Base-by-base conservation (phyloP, 2,113 vertebrate genomes). In the Oncorhynchus kisutch region DNA sequence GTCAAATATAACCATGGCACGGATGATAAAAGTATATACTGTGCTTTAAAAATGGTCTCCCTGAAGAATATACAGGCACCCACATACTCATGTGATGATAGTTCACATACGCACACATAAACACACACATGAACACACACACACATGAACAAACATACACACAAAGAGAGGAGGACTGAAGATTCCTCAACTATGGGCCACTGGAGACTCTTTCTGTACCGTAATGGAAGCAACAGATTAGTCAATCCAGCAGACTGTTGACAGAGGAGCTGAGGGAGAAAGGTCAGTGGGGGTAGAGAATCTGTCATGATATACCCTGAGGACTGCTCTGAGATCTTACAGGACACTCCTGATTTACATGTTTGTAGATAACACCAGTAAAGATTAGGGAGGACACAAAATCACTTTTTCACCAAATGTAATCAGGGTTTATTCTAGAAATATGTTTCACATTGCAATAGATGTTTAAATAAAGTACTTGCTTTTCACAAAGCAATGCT, bases 151-250 rank as follows among this genome's bases (percentile, higher is more conserved):
- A 60, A 54, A 76, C 31, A 76, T 22, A 64, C 57, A 48, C 57
- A 71, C 54, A 70, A 51, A 60, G 31, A 64, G 24, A 51, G 59
- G 12, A 64, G 3, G 24, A 70, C 45, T 22, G 39, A 39, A 70
- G 68, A 73, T 65, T 64, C 60, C 72, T 65, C 60, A 25, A 64
- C 72, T 24, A 49, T 48, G 68, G 67, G 59, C 29, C 72, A 62
- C 71, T 65, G 34, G 24, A 62, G 73, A 74, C 18, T n/a, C 60
- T 74, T 70, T 70, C 49, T 77, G 68, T 65, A 18, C 2, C 34
- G 13, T 79, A 65, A 79, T 79, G 65, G 67, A 70, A 75, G 72
- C 24, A 59, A 62, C 78, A 79, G 78, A 72, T 79, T 75, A 70
- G 78, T 79, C 78, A 79, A 75, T 29, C 75, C n/a, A 65, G 29